Percentiles rank a stretch among this genome's conserved stretches.
Conservation (phyloP, 2,113 vertebrate genomes). For the Ramphastos sulfuratus region DNA sequence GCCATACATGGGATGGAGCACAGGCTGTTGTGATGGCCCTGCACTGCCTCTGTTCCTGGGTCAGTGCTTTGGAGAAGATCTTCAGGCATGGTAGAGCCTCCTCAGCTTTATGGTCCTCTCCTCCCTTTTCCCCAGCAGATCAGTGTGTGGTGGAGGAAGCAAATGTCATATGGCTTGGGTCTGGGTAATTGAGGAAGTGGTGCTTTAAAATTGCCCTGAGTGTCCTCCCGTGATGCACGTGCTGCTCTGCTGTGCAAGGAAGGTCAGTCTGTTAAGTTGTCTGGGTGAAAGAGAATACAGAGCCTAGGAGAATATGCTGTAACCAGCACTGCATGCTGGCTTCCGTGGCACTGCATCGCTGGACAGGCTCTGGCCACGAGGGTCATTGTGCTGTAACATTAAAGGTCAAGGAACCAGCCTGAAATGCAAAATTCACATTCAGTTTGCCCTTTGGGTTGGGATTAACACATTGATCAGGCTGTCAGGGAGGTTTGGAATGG, state of each 20-base stretch:
- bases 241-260: neutral
- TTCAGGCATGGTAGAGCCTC: neutral
- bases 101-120: neutral
- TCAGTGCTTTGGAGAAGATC: neutral
- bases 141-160: neutral
- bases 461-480: neutral
- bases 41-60: neutral
- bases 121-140: neutral
- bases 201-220: neutral
- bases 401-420: neutral
- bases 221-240: neutral
- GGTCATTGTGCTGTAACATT: neutral
- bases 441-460: neutral
- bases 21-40: neutral
- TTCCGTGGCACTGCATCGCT: rapidly evolving
- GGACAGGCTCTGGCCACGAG: neutral
- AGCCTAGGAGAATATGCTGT: neutral
- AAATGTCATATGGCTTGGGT: neutral
- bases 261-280: neutral
- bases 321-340: neutral
- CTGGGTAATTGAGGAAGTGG: neutral
- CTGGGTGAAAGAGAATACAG: neutral
- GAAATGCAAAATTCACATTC: neutral
- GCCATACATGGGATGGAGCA: neutral
- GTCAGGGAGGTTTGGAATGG: neutral